A percentile compares a stretch with the other conserved stretches of the same genome.
phyloP scores from a whole-genome alignment of 2,888 invertebrate genomes.

The Sarcophaga carnaria region DNA sequence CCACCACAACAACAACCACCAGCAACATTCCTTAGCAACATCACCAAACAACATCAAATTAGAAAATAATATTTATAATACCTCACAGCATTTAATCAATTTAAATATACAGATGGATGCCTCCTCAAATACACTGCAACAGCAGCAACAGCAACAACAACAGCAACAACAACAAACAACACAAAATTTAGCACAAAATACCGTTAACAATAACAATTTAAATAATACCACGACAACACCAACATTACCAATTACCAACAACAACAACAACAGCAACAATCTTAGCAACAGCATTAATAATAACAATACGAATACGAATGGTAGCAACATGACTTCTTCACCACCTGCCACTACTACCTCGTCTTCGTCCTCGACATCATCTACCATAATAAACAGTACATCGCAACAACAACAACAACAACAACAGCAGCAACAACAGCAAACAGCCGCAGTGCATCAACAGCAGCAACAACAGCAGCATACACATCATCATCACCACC shows the following conservation, averaged over 20 bases:
- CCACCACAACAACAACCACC: slow-evolving; percentile 69
- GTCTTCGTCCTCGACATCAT: slow-evolving; percentile 61
- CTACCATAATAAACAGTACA: slow-evolving; percentile 35
- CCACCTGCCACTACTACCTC: slow-evolving; percentile 67
- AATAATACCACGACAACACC: slow-evolving; percentile 52
- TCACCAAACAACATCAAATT: slow-evolving; percentile 68
- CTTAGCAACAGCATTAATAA: slow-evolving; percentile 53
- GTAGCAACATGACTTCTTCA: slow-evolving; percentile 65
- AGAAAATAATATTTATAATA: slow-evolving; percentile 70
- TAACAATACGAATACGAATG: slow-evolving; percentile 68
- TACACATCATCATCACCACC: slow-evolving; percentile 73
- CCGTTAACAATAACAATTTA: slow-evolving; percentile 42
- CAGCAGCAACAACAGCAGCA: slow-evolving; percentile 70
- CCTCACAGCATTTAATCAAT: slow-evolving; percentile 70
- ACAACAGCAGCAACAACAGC: slow-evolving; percentile 71
- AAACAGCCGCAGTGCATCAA: slow-evolving; percentile 66
- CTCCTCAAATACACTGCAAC: slow-evolving; percentile 70
- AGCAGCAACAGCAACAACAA: slow-evolving; percentile 64
- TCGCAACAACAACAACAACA: slow-evolving; percentile 71
- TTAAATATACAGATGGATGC: slow-evolving; percentile 72
- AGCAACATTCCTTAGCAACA: slow-evolving; percentile 74
- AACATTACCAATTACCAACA: slow-evolving; percentile 54
- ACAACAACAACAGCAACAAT: slow-evolving; percentile 46
- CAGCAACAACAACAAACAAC: slow-evolving; percentile 63
- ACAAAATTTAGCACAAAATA: slow-evolving; percentile 53